These are phyloP conservation scores for Myotis vivesi DNA, from an alignment of 2,797 vertebrate genomes.

Conservation along the genomic window DNA sequence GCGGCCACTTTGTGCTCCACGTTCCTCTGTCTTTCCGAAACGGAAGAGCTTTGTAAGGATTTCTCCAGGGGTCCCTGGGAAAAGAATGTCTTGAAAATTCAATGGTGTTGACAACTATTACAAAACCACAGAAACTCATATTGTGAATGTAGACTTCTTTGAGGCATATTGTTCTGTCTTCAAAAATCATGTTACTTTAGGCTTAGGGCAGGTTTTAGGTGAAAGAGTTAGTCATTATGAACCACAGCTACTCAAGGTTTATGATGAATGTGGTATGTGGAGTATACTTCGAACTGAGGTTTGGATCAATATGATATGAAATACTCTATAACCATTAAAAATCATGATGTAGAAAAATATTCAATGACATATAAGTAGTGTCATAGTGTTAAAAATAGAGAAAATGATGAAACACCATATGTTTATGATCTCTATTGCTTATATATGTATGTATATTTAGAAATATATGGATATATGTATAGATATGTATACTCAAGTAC, in stretches of 20 bases:
- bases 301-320: not conserved
- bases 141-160: not conserved
- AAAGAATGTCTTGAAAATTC: constrained; percentile 38
- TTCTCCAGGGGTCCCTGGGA: constrained; percentile 94
- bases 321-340: not conserved
- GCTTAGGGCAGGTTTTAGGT: not conserved
- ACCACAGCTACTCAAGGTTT: not conserved
- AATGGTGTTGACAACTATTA: not conserved
- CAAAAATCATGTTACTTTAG: not conserved
- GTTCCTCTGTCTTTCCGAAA: constrained; percentile 92
- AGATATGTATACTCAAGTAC: not conserved
- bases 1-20: constrained; percentile 92
- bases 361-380: not conserved
- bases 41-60: constrained; percentile 91
- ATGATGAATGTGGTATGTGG: not conserved
- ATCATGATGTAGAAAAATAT: constrained; percentile 12
- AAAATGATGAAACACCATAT: not conserved
- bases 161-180: not conserved
- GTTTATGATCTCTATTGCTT: not conserved
- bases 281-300: not conserved
- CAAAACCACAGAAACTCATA: not conserved
- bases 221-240: not conserved
- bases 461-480: not conserved
- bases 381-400: constrained; percentile 19
- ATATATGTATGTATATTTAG: not conserved